phyloP scores from a whole-genome alignment of 2,113 vertebrate species.

The Muntiacus muntjak region DNA sequence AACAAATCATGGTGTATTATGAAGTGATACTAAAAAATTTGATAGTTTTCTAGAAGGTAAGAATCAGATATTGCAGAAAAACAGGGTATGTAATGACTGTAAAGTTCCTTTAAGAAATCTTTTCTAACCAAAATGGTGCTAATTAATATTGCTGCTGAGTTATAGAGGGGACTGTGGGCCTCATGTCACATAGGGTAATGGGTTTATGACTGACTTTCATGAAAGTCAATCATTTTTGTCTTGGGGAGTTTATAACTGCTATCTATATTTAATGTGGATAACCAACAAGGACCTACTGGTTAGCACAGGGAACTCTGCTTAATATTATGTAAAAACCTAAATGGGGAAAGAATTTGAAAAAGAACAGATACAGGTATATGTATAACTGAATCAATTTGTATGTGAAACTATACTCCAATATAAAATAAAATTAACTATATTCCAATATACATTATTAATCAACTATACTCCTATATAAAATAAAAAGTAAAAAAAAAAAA shows the following conservation, averaged over 20 bases:
- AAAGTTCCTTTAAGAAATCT: neutral
- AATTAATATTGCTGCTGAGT: neutral
- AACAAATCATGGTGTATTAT: neutral
- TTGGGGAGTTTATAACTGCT: neutral
- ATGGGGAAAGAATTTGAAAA: neutral
- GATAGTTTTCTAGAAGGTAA: neutral
- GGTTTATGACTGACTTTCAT: neutral
- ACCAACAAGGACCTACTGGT: neutral
- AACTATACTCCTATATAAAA: neutral
- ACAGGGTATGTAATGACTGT: neutral
- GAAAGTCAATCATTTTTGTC: neutral
- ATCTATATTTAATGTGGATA: neutral
- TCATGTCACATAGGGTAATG: neutral
- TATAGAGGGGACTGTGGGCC: neutral
- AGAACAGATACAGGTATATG: neutral
- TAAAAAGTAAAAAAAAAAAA: neutral
- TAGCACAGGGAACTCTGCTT: neutral
- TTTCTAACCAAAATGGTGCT: neutral
- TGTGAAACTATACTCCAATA: neutral
- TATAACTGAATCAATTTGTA: neutral
- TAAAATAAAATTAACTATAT: neutral
- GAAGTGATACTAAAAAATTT: neutral
- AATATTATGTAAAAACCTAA: neutral
- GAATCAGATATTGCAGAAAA: neutral
- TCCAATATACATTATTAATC: neutral